phyloP scores from a whole-genome alignment of 2,113 vertebrate species.

The Columbina picui region DNA sequence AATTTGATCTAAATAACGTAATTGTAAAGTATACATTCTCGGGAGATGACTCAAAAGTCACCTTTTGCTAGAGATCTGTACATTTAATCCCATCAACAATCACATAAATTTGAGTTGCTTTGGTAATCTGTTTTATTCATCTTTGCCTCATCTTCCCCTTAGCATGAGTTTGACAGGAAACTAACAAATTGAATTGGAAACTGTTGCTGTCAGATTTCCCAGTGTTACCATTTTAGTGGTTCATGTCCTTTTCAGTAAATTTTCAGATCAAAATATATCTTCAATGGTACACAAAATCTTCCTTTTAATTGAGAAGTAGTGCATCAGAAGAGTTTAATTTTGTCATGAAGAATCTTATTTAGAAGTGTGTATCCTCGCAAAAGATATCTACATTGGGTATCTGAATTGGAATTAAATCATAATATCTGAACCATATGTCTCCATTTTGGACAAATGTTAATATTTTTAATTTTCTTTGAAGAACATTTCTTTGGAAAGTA shows the following conservation, averaged over 20 bases:
- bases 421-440: background rate
- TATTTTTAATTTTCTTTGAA: background rate
- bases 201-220: background rate
- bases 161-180: background rate
- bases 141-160: background rate
- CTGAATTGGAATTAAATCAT: background rate
- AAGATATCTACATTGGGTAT: background rate
- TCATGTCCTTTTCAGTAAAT: background rate
- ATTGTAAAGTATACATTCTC: background rate
- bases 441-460: background rate
- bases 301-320: background rate
- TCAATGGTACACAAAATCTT: background rate
- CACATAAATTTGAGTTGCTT: background rate
- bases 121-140: background rate
- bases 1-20: background rate
- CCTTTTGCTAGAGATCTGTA: background rate
- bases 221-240: background rate
- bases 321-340: background rate
- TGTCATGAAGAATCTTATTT: background rate
- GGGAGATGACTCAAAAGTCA: background rate
- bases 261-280: background rate
- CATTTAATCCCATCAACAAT: background rate
- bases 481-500: background rate
- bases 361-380: background rate
- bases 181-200: background rate